Percentiles rank a stretch among this genome's conserved stretches.
phyloP scores from a whole-genome alignment of 2,797 vertebrate species.

The Macropodus opercularis region DNA sequence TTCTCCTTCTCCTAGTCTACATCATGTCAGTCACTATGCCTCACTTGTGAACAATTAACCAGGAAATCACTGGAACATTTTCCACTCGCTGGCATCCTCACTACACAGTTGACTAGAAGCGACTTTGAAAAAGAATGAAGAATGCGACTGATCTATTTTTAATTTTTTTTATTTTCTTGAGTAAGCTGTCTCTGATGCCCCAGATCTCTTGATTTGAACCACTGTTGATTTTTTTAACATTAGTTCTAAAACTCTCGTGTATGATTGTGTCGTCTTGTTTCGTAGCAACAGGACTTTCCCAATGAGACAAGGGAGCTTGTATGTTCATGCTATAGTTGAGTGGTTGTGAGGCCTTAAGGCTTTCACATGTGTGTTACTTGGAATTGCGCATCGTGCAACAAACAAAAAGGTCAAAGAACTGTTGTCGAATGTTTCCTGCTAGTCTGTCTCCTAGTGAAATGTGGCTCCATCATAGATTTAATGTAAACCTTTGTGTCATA shows the following conservation, averaged over 20 bases:
- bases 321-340: neutral
- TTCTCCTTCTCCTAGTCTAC: neutral
- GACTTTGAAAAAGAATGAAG: neutral
- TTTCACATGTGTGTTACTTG: neutral
- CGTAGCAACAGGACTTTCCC: slow-evolving; percentile 50
- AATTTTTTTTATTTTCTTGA: too few species aligned
- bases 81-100: neutral
- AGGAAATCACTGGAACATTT: neutral
- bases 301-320: slow-evolving; percentile 15
- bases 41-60: neutral
- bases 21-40: neutral
- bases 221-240: neutral
- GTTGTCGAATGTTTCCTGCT: slow-evolving; percentile 1
- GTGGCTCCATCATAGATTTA: slow-evolving; percentile 3
- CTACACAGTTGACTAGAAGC: neutral
- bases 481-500: slow-evolving; percentile 3
- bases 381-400: neutral
- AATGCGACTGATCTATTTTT: too few species aligned
- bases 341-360: slow-evolving; percentile 1
- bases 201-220: neutral
- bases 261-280: slow-evolving; percentile 22
- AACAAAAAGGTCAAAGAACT: too few species aligned
- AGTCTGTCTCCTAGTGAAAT: neutral
- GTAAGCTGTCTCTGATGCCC: neutral
- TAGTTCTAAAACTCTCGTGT: neutral